These are phyloP conservation scores for Chrysocyon brachyurus DNA, from an alignment of 2,797 vertebrate species.

Conservation along the genomic window DNA sequence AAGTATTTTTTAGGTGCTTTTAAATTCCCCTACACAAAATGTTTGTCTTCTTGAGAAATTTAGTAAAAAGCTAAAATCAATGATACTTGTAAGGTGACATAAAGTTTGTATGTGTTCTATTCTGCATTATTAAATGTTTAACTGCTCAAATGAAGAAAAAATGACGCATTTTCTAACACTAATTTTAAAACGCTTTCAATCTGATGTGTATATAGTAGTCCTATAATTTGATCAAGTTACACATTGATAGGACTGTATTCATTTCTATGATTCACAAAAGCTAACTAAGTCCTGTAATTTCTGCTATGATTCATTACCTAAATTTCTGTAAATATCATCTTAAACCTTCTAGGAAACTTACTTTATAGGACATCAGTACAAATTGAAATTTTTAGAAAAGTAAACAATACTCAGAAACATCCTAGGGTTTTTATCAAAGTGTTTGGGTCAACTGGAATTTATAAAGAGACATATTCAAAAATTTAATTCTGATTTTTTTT, in stretches of 20 bases:
- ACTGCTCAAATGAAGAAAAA: neutral
- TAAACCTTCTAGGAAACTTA: neutral
- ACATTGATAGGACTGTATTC: neutral
- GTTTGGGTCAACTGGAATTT: conserved; percentile 3
- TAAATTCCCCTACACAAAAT: conserved; percentile 21
- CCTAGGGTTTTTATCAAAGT: conserved; percentile 29
- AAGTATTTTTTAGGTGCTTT: neutral
- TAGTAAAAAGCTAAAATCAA: conserved; percentile 35
- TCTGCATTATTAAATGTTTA: neutral
- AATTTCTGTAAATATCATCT: neutral
- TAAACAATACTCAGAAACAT: neutral
- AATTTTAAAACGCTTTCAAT: neutral
- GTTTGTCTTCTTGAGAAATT: neutral
- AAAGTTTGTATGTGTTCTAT: neutral
- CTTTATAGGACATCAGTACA: neutral
- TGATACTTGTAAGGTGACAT: neutral
- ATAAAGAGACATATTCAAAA: neutral
- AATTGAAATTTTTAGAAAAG: conserved; percentile 2
- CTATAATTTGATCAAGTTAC: neutral
- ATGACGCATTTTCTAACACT: neutral
- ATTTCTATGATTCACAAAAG: conserved; percentile 24
- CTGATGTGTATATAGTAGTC: neutral
- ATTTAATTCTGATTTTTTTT: neutral
- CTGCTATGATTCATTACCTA: neutral
- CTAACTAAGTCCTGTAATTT: neutral